Evolutionary conservation across 2,888 invertebrate species (phyloP), one percentile per base, ranked within the genome.

Genomic region (Barypeithes pellucidus): DNA sequence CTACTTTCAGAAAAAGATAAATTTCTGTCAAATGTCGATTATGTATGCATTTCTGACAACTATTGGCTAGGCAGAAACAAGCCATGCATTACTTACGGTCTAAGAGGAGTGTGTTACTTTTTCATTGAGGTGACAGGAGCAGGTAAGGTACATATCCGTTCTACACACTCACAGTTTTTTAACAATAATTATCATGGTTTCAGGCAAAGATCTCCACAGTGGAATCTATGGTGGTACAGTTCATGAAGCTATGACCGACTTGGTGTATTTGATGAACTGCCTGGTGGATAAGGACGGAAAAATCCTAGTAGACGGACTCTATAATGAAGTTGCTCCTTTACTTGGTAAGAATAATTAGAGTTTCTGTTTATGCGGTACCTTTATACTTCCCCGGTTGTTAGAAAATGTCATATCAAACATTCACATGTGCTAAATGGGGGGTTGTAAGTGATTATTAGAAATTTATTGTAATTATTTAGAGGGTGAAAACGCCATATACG

Each of bases 11-110:
- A 90, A 77, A 94, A 94, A 83, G 92, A 94, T 78, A 90, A 90
- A 33, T 98, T 97, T 85, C 89, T 98, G 41, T 88, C 91, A 63
- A 90, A 90, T 83, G 93, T 96, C 0, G 98, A 99, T 85, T 98
- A 92, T 87, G 96, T 98, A 14, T 98, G 98, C 85, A 98, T 99
- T 83, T 98, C 98, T 24, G 99, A 99, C 85, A 99, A 98, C 87
- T 99, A 99, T 85, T 99, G 99, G 99, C 87, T 99, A 73, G 98
- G 99, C 1, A 97, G 94, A 74, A 93, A 91, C 14, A 97, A 96
- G 83, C 99, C 99, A 0, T 99, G 99, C 85, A 90, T 99, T 74
- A 98, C 98, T 0, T 99, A 99, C 86, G 99, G 99, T 3, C 89
- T 99, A 12, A 90, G 98, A 77, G 99, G 99, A 12, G 90, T 97